Evolutionary conservation across 2,113 vertebrate genomes (phyloP), one percentile per base, ranked within the genome.

Genomic region (Siphamia tubifer): DNA sequence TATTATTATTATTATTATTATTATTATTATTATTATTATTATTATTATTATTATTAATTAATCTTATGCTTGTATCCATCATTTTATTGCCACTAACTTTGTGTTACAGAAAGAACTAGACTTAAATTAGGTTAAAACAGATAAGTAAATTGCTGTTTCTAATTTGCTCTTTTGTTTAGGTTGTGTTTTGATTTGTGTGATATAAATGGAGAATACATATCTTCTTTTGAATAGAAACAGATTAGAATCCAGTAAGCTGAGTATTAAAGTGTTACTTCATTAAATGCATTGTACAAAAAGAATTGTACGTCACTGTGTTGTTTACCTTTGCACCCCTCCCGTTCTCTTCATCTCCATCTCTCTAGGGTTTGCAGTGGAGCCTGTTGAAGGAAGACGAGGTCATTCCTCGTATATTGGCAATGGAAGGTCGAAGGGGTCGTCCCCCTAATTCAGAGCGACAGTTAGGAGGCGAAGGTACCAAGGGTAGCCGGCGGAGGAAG

Each of bases 361-460:
- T 66, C 49, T 87, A 99, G 98, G 98, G 97, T 51, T 89, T 98
- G 91, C 98, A 98, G 89, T 99, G 98, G 98, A 96, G 92, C 90
- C 92, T 96, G 32, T 92, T 99, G 91, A 97, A 96, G 81, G 96
- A 98, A 63, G 96, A 98, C 64, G 98, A 98, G 38, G 94, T 98
- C 20, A 79, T 96, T 84, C 96, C 96, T 55, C 94, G 83, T 11
- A 95, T 99, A 90, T 90, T 95, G 86, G 94, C 95, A 0, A 96
- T 98, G 96, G 97, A 98, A 35, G 95, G 96, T 3, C 95, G 96
- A 0, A 85, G 97, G 82, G 95, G 96, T 11, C 93, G 97, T 1
- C 95, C 96, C 0, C 93, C 95, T 0, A 95, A 93, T 60, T 82
- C 94, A 0, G 98, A 98, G 0, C 92, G 95, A 2, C 95, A 94